phyloP scores from a whole-genome alignment of 64 coral and sea anemone species.

The Montipora foliosa region DNA sequence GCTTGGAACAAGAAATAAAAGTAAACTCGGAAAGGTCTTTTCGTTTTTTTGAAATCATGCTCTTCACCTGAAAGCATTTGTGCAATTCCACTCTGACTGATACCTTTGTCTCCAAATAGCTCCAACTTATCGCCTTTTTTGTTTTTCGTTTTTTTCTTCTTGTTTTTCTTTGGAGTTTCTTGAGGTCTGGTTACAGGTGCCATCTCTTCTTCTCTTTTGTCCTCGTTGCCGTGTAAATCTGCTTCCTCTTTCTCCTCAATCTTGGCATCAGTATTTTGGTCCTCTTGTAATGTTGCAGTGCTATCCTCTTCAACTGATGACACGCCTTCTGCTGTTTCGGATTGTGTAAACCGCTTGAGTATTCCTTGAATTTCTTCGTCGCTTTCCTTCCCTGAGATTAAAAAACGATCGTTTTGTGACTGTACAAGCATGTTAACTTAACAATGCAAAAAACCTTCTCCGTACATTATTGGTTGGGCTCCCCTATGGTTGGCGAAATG shows the following conservation, averaged over 20 bases:
- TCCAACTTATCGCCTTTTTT: neutral
- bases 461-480: no score
- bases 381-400: neutral
- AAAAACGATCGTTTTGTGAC: neutral
- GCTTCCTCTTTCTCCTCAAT: neutral
- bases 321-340: neutral
- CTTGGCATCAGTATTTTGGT: neutral
- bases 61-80: no score
- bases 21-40: no score
- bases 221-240: neutral
- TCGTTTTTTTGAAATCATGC: no score
- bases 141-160: constrained; percentile 54
- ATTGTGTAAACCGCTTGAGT: neutral
- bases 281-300: neutral
- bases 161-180: constrained; percentile 41
- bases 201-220: neutral
- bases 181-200: neutral
- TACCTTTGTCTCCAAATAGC: neutral
- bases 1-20: no score
- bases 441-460: no score
- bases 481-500: no score
- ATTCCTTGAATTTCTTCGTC: neutral
- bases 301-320: neutral
- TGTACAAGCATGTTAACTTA: no score
- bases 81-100: neutral